These are phyloP conservation scores for Patiria pectinifera DNA, from an alignment of 53 echinoderm and acorn worm species.

Conservation along the genomic window DNA sequence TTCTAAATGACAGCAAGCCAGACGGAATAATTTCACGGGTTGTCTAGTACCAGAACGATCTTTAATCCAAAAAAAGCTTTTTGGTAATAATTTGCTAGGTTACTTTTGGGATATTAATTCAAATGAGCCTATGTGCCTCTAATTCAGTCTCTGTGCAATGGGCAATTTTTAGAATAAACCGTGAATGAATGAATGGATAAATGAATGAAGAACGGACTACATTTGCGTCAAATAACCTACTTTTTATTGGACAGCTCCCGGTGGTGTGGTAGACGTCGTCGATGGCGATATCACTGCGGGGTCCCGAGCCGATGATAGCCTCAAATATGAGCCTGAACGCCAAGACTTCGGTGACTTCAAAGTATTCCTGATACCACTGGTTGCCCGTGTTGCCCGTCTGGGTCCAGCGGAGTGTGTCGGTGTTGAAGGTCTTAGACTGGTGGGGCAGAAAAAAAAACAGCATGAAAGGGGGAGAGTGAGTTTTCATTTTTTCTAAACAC, in stretches of 20 bases:
- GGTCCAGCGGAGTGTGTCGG: conserved; percentile 51
- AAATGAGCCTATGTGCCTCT: too few species aligned
- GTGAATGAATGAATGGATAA: too few species aligned
- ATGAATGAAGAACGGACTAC: too few species aligned
- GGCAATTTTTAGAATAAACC: too few species aligned
- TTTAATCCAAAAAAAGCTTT: too few species aligned
- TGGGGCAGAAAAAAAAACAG: background rate
- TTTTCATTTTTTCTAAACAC: background rate
- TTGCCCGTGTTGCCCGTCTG: conserved; percentile 45
- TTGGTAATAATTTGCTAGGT: too few species aligned
- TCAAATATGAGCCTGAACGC: conserved; percentile 67
- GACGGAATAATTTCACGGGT: too few species aligned
- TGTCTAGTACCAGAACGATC: too few species aligned
- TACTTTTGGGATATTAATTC: too few species aligned
- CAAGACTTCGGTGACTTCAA: conserved; percentile 25
- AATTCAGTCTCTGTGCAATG: too few species aligned
- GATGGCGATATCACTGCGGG: conserved; percentile 62
- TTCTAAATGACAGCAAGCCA: too few species aligned
- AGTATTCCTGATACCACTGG: conserved; percentile 53
- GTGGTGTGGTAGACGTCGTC: conserved; percentile 55
- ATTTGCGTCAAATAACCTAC: background rate
- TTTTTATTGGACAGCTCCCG: conserved; percentile 57
- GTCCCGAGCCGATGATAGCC: conserved; percentile 47
- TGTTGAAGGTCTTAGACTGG: conserved; percentile 31
- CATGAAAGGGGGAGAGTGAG: background rate